Percentiles rank a stretch among this genome's conserved stretches.
Conservation (phyloP, 1,140 invertebrate genomes). For the Anastatus disparis region DNA sequence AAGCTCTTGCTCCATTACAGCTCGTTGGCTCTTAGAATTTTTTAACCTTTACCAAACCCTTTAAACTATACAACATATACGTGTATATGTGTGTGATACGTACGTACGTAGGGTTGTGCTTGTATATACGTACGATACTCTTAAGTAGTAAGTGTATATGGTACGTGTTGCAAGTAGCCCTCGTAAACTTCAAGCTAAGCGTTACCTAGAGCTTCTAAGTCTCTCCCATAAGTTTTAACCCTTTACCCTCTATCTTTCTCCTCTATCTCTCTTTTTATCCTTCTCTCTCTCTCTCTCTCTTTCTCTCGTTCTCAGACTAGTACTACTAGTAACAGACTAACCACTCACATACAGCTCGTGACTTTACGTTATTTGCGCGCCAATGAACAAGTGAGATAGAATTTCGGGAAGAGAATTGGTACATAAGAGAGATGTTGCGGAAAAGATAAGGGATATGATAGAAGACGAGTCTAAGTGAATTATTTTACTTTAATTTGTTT, state of each 20-base stretch:
- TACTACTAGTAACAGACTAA: no score
- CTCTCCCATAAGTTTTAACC: conserved; percentile 15
- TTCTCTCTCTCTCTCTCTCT: neutral
- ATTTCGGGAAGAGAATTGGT: neutral
- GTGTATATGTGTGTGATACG: no score
- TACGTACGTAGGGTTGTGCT: no score
- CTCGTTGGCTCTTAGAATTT: no score
- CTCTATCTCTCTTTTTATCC: neutral
- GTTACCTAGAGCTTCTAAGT: neutral
- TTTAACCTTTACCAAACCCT: no score
- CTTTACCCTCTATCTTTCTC: neutral
- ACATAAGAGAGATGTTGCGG: neutral
- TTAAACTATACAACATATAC: no score
- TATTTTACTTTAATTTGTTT: no score
- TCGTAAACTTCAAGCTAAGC: conserved; percentile 9
- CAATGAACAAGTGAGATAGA: neutral
- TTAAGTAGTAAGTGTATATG: no score
- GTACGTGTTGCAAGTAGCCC: neutral
- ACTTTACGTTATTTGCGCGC: neutral
- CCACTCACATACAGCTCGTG: no score
- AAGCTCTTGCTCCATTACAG: no score
- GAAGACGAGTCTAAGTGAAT: neutral
- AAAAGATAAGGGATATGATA: neutral
- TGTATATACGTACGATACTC: no score
- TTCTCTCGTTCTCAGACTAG: no score